Evolutionary conservation across 2,888 invertebrate species (phyloP).

Genomic region (Metellina segmentata): DNA sequence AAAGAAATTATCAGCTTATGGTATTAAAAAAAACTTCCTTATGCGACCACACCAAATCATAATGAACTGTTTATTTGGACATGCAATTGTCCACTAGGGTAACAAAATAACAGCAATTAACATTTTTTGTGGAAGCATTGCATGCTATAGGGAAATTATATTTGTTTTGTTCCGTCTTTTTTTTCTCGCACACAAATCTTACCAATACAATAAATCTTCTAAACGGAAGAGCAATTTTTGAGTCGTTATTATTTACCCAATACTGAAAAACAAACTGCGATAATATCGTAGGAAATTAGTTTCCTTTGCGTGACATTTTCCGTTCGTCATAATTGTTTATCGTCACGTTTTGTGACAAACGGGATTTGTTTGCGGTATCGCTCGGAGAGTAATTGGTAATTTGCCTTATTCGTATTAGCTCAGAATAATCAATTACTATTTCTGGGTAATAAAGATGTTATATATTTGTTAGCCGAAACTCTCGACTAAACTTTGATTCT

Average conservation of each 20-base stretch:
- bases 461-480: too few species aligned
- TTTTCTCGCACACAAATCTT: not conserved
- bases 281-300: slow-evolving; percentile 24
- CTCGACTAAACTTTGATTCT: too few species aligned
- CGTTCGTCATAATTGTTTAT: slow-evolving; percentile 20
- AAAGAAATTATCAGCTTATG: not conserved
- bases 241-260: not conserved
- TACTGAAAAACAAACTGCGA: not conserved
- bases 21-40: not conserved
- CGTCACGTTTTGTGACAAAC: slow-evolving; percentile 8
- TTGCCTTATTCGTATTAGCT: not conserved
- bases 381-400: slow-evolving; percentile 4
- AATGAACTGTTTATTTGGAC: not conserved
- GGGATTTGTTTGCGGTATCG: slow-evolving; percentile 24
- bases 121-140: not conserved
- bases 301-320: slow-evolving; percentile 4
- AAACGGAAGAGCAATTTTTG: not conserved
- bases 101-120: not conserved
- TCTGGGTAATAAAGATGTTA: not conserved
- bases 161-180: not conserved
- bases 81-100: not conserved
- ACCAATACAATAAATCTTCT: slow-evolving; percentile 8
- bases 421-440: not conserved
- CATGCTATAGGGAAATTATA: not conserved
- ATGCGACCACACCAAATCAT: not conserved